phyloP scores from a whole-genome alignment of 2,113 vertebrate species.

The Centropus bengalensis region DNA sequence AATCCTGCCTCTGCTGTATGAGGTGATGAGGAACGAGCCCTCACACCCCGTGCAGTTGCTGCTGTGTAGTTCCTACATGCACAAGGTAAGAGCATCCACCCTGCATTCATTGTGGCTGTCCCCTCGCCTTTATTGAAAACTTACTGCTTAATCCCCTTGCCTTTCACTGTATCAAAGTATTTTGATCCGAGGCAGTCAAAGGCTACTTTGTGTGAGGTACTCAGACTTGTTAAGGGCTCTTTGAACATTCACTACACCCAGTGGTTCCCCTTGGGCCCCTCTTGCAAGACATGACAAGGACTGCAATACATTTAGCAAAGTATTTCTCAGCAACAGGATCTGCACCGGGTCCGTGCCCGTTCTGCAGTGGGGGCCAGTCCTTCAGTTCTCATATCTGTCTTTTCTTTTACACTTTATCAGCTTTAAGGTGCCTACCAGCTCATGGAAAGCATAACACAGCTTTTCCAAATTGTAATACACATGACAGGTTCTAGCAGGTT shows the following conservation, averaged over 20 bases:
- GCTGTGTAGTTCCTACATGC: background rate
- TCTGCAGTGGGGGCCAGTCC: background rate
- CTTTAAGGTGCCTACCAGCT: background rate
- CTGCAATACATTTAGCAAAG: background rate
- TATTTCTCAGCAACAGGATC: background rate
- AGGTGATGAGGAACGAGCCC: background rate
- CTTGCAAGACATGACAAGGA: background rate
- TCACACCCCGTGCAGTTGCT: background rate
- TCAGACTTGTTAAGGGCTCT: background rate
- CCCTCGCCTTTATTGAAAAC: constrained; percentile 24
- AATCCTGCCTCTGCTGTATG: background rate
- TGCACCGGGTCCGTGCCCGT: background rate
- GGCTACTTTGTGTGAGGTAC: background rate
- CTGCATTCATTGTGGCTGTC: background rate
- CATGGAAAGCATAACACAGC: background rate
- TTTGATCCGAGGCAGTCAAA: constrained; percentile 23
- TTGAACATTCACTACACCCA: background rate
- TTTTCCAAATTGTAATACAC: background rate
- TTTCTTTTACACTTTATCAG: background rate
- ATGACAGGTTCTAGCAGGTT: background rate
- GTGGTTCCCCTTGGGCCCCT: background rate
- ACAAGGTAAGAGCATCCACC: background rate
- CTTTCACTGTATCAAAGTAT: constrained; percentile 5
- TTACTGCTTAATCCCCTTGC: background rate
- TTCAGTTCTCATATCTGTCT: background rate